phyloP scores from a whole-genome alignment of 2,888 invertebrate species.

The Pristionchus maxplancki region DNA sequence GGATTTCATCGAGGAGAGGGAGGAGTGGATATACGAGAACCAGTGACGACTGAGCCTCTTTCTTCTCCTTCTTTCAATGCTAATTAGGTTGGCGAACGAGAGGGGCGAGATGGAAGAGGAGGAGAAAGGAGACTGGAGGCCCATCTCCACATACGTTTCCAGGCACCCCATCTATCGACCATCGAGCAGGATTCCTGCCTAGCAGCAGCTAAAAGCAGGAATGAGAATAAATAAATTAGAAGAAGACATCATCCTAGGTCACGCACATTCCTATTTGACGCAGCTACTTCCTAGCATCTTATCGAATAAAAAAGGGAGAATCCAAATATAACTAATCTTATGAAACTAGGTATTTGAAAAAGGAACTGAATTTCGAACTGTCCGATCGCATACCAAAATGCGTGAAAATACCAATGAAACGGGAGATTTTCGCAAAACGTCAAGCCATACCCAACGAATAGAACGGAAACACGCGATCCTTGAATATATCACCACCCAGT shows the following conservation, averaged over 20 bases:
- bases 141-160: conserved; percentile 19
- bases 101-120: conserved; percentile 35
- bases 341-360: neutral
- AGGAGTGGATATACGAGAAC: conserved; percentile 35
- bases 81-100: conserved; percentile 45
- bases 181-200: neutral
- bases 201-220: neutral
- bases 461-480: neutral
- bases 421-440: neutral
- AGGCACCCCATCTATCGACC: neutral
- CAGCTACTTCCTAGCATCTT: neutral
- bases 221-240: neutral
- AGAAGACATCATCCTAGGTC: conserved; percentile 7
- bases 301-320: neutral
- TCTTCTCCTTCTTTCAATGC: conserved; percentile 38
- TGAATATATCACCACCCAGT: neutral
- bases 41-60: conserved; percentile 45
- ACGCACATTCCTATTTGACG: neutral
- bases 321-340: neutral
- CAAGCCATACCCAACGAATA: conserved; percentile 7
- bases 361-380: no score
- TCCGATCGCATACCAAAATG: neutral
- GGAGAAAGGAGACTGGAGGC: conserved; percentile 4
- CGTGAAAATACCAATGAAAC: neutral
- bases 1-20: neutral